Conservation (phyloP, 2,888 invertebrate genomes). For the Mesorhabditis belari region DNA sequence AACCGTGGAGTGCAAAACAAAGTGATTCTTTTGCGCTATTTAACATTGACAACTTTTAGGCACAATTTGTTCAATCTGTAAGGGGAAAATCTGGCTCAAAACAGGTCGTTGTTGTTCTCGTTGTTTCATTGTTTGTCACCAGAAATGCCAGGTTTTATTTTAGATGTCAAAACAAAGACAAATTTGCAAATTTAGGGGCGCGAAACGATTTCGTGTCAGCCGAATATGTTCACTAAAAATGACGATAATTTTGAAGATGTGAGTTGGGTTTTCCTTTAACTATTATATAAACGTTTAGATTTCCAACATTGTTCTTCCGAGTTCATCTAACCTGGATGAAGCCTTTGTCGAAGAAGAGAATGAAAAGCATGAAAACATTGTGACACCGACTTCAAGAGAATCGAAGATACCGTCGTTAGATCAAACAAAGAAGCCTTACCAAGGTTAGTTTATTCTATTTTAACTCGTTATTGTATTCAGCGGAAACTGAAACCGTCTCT, state of each 20-base stretch:
- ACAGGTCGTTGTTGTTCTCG: slow-evolving; percentile 84
- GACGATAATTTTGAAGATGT: background rate
- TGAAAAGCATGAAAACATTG: no score
- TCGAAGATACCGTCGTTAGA: background rate
- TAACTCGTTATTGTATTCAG: background rate
- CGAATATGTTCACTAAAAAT: background rate
- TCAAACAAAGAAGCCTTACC: background rate
- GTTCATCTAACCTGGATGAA: no score
- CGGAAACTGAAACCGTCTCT: slow-evolving; percentile 1
- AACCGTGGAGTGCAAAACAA: slow-evolving; percentile 12
- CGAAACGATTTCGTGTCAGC: background rate
- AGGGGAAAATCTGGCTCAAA: slow-evolving; percentile 81
- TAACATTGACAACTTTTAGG: slow-evolving; percentile 1
- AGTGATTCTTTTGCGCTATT: slow-evolving; percentile 5
- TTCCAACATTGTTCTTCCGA: no score
- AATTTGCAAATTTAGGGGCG: background rate
- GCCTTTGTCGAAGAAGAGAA: no score
- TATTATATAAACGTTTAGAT: no score
- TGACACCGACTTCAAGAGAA: background rate
- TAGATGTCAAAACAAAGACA: background rate
- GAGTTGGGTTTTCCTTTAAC: no score
- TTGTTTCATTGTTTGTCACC: slow-evolving; percentile 86
- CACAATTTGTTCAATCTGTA: slow-evolving; percentile 38
- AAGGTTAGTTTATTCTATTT: slow-evolving; percentile 2
- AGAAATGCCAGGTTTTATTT: slow-evolving; percentile 68